Conservation (phyloP, 2,113 vertebrate species). For the Anser brachyrhynchus region DNA sequence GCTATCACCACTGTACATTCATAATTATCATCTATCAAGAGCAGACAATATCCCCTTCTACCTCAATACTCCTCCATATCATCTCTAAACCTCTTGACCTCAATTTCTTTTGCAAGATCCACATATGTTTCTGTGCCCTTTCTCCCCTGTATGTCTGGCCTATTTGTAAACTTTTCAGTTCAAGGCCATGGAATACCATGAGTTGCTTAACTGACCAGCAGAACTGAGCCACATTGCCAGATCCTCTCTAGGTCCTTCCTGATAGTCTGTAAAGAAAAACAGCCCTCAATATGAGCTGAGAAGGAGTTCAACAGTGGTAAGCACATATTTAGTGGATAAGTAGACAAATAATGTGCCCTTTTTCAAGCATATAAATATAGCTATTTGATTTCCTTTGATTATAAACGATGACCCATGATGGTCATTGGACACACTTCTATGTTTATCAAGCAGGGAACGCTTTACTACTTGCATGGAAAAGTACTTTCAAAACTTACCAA, state of each 20-base stretch:
- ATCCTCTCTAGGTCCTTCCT: background rate
- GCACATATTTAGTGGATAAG: background rate
- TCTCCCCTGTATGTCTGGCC: rapidly evolving
- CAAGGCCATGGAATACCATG: rapidly evolving
- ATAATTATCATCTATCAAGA: background rate
- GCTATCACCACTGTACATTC: background rate
- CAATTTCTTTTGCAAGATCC: background rate
- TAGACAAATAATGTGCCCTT: background rate
- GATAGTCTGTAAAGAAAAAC: background rate
- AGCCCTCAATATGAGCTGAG: background rate
- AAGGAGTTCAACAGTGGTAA: background rate
- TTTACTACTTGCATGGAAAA: background rate
- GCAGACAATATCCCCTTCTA: background rate
- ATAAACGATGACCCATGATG: background rate
- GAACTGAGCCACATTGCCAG: background rate
- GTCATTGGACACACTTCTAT: background rate
- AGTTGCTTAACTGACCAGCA: background rate
- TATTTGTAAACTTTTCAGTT: background rate
- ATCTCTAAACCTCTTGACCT: background rate
- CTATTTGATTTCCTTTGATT: background rate
- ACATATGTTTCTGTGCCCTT: rapidly evolving
- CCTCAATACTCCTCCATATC: background rate
- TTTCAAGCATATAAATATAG: background rate
- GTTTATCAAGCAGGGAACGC: background rate
- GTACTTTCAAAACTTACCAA: background rate